Conservation (phyloP, 2,888 invertebrate species). For the Zele albiditarsus region DNA sequence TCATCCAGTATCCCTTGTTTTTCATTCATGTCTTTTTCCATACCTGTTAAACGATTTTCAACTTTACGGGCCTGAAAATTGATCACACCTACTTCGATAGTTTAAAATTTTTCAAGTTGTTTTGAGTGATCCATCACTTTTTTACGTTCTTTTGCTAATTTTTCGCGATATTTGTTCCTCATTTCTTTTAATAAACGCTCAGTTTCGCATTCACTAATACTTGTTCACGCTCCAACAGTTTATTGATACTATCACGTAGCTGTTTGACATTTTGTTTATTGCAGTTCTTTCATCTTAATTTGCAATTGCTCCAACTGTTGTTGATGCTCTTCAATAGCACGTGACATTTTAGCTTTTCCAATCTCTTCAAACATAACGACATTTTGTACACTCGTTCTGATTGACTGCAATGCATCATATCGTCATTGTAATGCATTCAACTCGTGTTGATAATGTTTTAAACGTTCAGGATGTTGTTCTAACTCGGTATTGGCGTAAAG, state of each 20-base stretch:
- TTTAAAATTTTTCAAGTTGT: conserved; percentile 75
- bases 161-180: conserved; percentile 66
- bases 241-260: conserved; percentile 72
- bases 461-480: no score
- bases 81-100: conserved; percentile 76
- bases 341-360: conserved; percentile 79
- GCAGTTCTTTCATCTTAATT: conserved; percentile 64
- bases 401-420: conserved; percentile 80
- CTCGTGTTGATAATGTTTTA: conserved; percentile 76
- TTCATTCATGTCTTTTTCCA: conserved; percentile 69
- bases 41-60: conserved; percentile 67
- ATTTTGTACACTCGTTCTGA: conserved; percentile 81
- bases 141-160: conserved; percentile 72
- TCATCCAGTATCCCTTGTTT: conserved; percentile 72
- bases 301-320: conserved; percentile 72
- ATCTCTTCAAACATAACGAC: conserved; percentile 77
- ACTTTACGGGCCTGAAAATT: conserved; percentile 76
- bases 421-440: conserved; percentile 79
- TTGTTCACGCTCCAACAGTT: conserved; percentile 67
- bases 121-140: conserved; percentile 72
- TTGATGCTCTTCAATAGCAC: conserved; percentile 75
- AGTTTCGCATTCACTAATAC: conserved; percentile 65
- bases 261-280: conserved; percentile 73
- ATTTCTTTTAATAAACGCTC: conserved; percentile 71
- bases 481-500: no score